Conservation (phyloP, 2,113 vertebrate genomes). For the Tetrao urogallus region DNA sequence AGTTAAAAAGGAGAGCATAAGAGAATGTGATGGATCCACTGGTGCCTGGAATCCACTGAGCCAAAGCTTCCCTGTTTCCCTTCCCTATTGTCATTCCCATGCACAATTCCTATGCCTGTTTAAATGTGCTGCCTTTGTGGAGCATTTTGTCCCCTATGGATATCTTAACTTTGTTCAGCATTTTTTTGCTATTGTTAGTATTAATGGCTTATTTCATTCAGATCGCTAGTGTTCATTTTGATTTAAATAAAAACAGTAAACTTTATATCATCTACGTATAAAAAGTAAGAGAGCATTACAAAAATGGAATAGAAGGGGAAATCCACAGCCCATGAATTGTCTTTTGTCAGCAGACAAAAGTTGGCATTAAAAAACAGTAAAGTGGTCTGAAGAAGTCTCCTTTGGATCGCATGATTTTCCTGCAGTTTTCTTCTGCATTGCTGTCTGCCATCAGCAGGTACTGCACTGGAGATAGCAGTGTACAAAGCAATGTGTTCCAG, state of each 20-base stretch:
- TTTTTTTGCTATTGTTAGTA: background rate
- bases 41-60: background rate
- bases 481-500: background rate
- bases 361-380: background rate
- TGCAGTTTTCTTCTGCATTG: background rate
- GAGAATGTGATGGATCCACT: background rate
- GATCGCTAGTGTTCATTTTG: background rate
- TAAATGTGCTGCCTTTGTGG: background rate
- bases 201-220: background rate
- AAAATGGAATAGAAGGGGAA: background rate
- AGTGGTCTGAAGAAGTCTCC: background rate
- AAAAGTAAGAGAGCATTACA: background rate
- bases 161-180: background rate
- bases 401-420: background rate
- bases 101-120: background rate
- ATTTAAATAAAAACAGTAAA: background rate
- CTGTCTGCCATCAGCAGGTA: background rate
- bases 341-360: background rate
- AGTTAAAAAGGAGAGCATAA: background rate
- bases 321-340: background rate
- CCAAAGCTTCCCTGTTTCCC: background rate
- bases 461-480: background rate
- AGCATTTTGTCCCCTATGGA: background rate
- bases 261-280: accelerated
- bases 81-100: background rate